These are phyloP conservation scores for Acronicta psi DNA, from an alignment of 2,888 invertebrate species.

Conservation along the genomic window DNA sequence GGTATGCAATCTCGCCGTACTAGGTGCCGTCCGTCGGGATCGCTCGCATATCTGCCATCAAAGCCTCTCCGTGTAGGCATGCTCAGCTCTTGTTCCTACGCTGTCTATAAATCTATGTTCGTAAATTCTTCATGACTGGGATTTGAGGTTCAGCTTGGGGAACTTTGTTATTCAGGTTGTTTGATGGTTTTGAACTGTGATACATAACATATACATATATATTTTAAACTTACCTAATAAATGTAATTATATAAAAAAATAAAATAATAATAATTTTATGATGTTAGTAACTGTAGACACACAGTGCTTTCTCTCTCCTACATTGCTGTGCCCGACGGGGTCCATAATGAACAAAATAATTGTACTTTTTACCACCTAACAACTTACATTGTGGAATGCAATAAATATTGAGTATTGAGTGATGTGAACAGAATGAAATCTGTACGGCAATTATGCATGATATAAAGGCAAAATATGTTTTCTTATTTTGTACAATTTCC, in stretches of 20 bases:
- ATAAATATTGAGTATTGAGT: no score
- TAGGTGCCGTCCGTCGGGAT: conserved; percentile 67
- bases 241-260: no score
- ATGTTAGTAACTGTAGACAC: no score
- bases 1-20: conserved; percentile 77
- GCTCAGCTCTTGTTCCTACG: conserved; percentile 53
- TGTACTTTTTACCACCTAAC: no score
- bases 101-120: conserved; percentile 53
- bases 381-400: no score
- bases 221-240: no score
- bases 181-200: conserved; percentile 16
- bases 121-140: conserved; percentile 45
- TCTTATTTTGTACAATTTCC: conserved; percentile 18
- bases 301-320: no score
- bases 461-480: conserved; percentile 3
- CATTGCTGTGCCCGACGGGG: no score
- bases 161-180: conserved; percentile 28
- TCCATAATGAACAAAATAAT: no score
- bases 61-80: conserved; percentile 58
- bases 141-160: conserved; percentile 41
- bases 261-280: no score
- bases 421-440: background rate
- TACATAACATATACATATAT: no score
- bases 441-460: background rate
- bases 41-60: conserved; percentile 70